Evolutionary conservation across 2,888 invertebrate species (phyloP).

Genomic region (Lasioglossum morio): DNA sequence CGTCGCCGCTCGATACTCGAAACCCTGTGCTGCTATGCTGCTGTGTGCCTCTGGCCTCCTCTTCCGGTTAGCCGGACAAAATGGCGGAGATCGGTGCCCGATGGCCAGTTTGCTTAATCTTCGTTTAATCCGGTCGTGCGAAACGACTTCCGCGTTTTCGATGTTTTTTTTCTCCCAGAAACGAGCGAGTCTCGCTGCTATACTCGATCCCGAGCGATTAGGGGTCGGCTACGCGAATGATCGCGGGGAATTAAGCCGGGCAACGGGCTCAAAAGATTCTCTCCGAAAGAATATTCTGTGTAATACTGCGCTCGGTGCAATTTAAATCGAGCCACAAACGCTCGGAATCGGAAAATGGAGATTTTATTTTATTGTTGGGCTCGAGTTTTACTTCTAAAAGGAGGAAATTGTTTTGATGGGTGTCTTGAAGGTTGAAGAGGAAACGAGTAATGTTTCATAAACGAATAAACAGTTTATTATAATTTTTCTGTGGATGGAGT

Average conservation of each 20-base stretch:
- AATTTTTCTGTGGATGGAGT: neutral
- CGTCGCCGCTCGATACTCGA: slow-evolving; percentile 13
- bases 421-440: no score
- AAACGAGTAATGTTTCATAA: no score
- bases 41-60: neutral
- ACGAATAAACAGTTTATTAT: no score
- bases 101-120: slow-evolving; percentile 33
- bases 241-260: neutral
- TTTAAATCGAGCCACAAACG: neutral
- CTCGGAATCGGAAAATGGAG: neutral
- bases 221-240: neutral
- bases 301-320: neutral
- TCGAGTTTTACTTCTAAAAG: neutral
- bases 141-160: slow-evolving; percentile 17
- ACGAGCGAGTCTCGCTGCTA: neutral
- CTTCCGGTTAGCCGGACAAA: slow-evolving; percentile 24
- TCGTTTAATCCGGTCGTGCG: slow-evolving; percentile 30
- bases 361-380: neutral
- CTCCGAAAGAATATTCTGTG: neutral
- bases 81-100: slow-evolving; percentile 8
- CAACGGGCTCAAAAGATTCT: neutral
- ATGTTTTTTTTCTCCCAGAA: neutral
- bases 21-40: neutral
- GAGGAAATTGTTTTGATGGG: neutral
- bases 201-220: slow-evolving; percentile 11